Percentiles rank a stretch among this genome's conserved stretches.
These are phyloP conservation scores for Bostrychus sinensis DNA, from an alignment of 2,113 vertebrate species.

Conservation along the genomic window DNA sequence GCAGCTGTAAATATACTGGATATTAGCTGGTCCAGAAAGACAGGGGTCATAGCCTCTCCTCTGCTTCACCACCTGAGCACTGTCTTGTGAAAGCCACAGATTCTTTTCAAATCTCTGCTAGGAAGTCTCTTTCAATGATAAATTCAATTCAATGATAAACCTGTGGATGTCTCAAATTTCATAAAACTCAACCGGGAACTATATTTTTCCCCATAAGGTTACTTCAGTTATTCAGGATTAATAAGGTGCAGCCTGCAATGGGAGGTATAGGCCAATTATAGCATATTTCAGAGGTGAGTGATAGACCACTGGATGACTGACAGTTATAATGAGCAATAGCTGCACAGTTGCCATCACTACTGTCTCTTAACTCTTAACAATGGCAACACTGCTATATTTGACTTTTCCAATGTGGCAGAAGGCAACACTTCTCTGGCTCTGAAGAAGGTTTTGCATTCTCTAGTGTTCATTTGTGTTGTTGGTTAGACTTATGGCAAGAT, in stretches of 20 bases:
- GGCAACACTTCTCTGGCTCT: not conserved
- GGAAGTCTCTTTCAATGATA: not conserved
- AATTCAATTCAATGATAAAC: not conserved
- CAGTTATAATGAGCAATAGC: not conserved
- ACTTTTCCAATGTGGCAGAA: not conserved
- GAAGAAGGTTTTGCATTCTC: too few relatives aligned
- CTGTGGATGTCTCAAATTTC: not conserved
- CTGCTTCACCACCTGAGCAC: conserved; percentile 25
- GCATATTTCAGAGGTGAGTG: not conserved
- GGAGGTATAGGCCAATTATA: not conserved
- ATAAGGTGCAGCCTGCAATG: not conserved
- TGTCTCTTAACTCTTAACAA: not conserved
- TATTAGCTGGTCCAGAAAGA: conserved; percentile 49
- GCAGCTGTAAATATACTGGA: conserved; percentile 51
- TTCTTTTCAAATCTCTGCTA: not conserved
- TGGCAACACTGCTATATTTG: not conserved
- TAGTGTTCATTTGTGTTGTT: too few relatives aligned
- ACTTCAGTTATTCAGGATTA: not conserved
- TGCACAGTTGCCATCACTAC: not conserved
- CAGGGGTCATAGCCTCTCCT: conserved; percentile 44
- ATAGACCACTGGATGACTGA: not conserved
- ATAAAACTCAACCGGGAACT: not conserved
- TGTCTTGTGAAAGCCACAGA: conserved; percentile 30
- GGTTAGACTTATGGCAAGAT: too few relatives aligned
- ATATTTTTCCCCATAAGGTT: not conserved